Conservation (phyloP, 2,113 vertebrate genomes). For the Micronycteris hirsuta region DNA sequence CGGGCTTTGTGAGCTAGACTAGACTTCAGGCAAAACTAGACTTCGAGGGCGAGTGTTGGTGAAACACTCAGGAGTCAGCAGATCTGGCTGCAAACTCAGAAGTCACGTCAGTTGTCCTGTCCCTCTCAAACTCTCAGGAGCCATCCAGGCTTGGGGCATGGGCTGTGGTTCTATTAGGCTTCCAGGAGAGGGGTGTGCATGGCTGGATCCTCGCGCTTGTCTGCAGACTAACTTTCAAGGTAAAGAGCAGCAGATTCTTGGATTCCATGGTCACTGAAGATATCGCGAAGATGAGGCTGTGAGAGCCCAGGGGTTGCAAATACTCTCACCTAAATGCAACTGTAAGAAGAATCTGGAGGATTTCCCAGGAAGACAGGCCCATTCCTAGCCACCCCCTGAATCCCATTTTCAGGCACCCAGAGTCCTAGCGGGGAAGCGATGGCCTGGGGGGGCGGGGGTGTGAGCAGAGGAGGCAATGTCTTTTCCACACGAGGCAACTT, state of each 20-base stretch:
- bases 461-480: neutral
- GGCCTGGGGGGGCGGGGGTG: too few relatives aligned
- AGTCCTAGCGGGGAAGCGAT: neutral
- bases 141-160: fast-evolving
- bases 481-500: neutral
- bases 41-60: neutral
- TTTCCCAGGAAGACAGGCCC: neutral
- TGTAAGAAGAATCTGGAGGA: neutral
- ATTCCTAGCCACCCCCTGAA: neutral
- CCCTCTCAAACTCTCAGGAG: neutral
- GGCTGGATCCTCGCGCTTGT: neutral
- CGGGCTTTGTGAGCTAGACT: neutral
- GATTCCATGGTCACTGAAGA: neutral
- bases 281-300: neutral
- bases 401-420: neutral
- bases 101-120: fast-evolving
- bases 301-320: neutral
- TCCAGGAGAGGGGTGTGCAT: neutral
- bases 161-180: neutral
- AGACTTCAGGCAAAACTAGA: neutral
- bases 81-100: neutral
- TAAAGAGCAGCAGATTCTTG: neutral
- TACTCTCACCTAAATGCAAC: neutral
- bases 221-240: neutral
- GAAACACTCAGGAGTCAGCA: neutral